Evolutionary conservation across 2,797 vertebrate genomes (phyloP).

Genomic region (Hippoglossus hippoglossus): DNA sequence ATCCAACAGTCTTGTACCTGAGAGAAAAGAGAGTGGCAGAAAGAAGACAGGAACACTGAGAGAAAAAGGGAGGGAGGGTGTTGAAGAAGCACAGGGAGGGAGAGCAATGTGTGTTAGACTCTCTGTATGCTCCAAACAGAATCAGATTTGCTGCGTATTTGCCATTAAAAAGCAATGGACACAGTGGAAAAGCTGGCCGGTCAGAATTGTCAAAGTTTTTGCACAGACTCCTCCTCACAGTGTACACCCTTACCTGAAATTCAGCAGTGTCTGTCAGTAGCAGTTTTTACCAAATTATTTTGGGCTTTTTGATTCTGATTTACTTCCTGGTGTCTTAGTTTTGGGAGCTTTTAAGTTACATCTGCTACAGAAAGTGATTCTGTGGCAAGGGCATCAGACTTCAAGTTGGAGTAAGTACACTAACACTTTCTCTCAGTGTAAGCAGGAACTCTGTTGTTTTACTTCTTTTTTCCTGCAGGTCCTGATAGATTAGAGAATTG

Average conservation of each 20-base stretch:
- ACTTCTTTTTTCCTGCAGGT: neutral
- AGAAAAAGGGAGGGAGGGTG: conserved; percentile 11
- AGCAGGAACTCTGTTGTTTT: too few species aligned
- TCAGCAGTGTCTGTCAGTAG: neutral
- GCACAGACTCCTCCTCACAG: too few species aligned
- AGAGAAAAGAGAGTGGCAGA: conserved; percentile 50
- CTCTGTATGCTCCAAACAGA: conserved; percentile 3
- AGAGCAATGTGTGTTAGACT: neutral
- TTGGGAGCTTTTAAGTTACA: neutral
- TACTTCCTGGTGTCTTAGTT: neutral
- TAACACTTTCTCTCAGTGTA: too few species aligned
- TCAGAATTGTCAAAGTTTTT: too few species aligned
- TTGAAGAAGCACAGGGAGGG: conserved; percentile 2
- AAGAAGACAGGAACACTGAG: conserved; percentile 36
- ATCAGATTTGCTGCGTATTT: conserved; percentile 10
- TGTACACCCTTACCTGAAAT: neutral
- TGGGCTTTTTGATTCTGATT: neutral
- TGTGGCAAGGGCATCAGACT: too few species aligned
- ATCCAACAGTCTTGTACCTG: conserved; percentile 85
- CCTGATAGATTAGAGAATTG: neutral
- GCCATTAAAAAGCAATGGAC: too few species aligned
- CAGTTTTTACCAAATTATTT: neutral
- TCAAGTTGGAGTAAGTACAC: too few species aligned
- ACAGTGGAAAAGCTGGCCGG: too few species aligned
- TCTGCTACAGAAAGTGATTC: neutral